phyloP scores from a whole-genome alignment of 2,888 invertebrate species.

The Phyllotreta cruciferae region DNA sequence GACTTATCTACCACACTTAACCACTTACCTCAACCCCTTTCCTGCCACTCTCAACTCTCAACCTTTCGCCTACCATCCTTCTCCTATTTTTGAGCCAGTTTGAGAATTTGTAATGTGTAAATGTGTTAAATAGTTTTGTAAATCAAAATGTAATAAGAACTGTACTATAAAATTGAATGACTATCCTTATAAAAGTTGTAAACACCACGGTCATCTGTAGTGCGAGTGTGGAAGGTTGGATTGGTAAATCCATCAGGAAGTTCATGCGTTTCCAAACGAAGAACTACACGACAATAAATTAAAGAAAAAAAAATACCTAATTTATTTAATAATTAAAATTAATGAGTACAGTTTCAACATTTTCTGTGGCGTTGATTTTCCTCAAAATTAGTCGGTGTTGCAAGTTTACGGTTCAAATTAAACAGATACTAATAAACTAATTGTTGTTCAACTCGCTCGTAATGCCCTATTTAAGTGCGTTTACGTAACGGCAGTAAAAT shows the following conservation, averaged over 20 bases:
- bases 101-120: no score
- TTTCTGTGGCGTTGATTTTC: slow-evolving; percentile 9
- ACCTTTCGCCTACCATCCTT: no score
- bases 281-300: slow-evolving; percentile 11
- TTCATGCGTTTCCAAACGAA: slow-evolving; percentile 5
- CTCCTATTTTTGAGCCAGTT: no score
- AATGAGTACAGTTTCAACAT: slow-evolving; percentile 19
- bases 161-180: no score
- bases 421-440: slow-evolving; percentile 1
- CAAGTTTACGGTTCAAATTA: slow-evolving; percentile 13
- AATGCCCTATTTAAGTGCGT: slow-evolving; percentile 10
- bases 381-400: slow-evolving; percentile 14
- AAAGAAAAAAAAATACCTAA: slow-evolving; percentile 7
- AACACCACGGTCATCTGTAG: slow-evolving; percentile 1
- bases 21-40: no score
- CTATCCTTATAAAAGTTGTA: neutral
- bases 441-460: slow-evolving; percentile 9
- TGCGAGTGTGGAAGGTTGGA: slow-evolving; percentile 15
- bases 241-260: slow-evolving; percentile 11
- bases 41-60: no score
- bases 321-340: slow-evolving; percentile 12
- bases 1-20: no score
- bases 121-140: no score
- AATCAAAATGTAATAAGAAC: no score
- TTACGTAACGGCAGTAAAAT: slow-evolving; percentile 11